Evolutionary conservation across 1,140 invertebrate genomes (phyloP).

Genomic region (Tetraneura akinire): DNA sequence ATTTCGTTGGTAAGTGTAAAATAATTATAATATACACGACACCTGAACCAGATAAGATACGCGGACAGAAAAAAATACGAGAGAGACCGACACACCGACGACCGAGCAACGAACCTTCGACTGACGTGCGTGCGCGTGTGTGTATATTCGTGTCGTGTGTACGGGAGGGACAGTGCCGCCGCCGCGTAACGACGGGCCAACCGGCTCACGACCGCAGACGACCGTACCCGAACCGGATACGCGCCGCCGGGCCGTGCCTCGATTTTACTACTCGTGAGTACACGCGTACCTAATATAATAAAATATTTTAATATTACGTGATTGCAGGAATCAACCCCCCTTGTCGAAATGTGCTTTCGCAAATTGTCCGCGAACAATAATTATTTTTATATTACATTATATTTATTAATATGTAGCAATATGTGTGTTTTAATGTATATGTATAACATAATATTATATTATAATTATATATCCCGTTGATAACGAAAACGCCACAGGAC

Average conservation of each 20-base stretch:
- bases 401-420: not conserved
- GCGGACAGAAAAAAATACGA: not conserved
- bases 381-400: not conserved
- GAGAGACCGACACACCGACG: conserved; percentile 7
- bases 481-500: not conserved
- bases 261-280: not conserved
- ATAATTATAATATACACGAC: conserved; percentile 14
- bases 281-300: not conserved
- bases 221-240: conserved; percentile 44
- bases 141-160: conserved; percentile 14
- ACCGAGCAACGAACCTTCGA: conserved; percentile 41
- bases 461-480: no score
- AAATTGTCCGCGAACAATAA: conserved; percentile 19
- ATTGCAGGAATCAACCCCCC: conserved; percentile 33
- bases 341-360: conserved; percentile 22
- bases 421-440: not conserved
- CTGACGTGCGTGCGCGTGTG: conserved; percentile 45
- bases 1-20: not conserved
- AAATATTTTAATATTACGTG: not conserved
- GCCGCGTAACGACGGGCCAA: conserved; percentile 3
- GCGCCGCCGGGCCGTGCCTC: conserved; percentile 15
- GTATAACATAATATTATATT: not conserved
- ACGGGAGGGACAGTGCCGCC: conserved; percentile 13
- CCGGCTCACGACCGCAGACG: conserved; percentile 42
- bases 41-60: conserved; percentile 36